Conservation (phyloP, 2,113 vertebrate genomes). For the Panthera tigris region DNA sequence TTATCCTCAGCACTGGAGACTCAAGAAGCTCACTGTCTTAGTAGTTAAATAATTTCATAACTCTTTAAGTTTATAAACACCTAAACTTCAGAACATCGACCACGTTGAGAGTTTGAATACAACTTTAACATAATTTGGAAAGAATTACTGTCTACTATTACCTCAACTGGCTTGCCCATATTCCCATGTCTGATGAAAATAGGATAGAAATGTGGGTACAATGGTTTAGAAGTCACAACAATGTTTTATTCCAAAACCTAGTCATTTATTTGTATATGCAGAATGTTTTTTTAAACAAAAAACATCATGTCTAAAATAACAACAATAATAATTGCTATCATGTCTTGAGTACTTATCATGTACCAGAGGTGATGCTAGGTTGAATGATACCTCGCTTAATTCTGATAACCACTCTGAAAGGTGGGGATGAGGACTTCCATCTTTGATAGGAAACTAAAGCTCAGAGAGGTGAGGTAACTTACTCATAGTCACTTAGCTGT, state of each 20-base stretch:
- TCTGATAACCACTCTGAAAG: background rate
- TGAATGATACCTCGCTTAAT: background rate
- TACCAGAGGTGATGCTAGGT: background rate
- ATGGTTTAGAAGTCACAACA: background rate
- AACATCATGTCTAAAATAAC: constrained; percentile 9
- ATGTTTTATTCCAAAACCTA: background rate
- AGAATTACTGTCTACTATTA: background rate
- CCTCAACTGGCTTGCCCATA: background rate
- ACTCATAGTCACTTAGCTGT: background rate
- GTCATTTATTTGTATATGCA: background rate
- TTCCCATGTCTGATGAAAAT: background rate
- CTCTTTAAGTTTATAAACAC: constrained; percentile 25
- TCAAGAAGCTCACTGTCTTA: background rate
- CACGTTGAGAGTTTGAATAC: background rate
- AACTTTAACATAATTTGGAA: background rate
- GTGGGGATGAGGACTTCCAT: background rate
- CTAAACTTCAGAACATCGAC: background rate
- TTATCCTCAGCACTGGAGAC: background rate
- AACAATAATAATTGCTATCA: background rate
- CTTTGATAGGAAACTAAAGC: background rate
- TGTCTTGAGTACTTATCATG: background rate
- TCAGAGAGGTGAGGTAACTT: background rate
- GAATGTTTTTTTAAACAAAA: background rate
- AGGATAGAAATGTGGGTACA: background rate
- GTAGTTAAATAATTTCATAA: background rate